Percentiles rank a stretch among this genome's conserved stretches.
Evolutionary conservation across 2,113 vertebrate species (phyloP).

Genomic region (Phalacrocorax carbo): DNA sequence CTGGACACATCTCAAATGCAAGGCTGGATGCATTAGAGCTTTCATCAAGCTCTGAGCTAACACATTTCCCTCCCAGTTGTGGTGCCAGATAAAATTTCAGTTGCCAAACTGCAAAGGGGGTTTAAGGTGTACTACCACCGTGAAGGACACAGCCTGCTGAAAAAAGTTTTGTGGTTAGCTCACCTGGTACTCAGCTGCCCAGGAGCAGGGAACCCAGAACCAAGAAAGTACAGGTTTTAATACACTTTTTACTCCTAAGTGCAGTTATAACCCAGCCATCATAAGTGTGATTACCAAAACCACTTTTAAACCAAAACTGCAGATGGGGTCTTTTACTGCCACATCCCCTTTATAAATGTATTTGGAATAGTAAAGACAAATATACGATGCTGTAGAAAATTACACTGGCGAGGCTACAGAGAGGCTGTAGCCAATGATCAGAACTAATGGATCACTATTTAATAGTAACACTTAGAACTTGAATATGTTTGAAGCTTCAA

Average conservation of each 20-base stretch:
- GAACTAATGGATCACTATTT: conserved; percentile 20
- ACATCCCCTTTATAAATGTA: neutral
- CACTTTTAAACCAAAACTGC: neutral
- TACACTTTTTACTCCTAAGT: neutral
- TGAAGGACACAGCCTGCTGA: neutral
- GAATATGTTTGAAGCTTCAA: neutral
- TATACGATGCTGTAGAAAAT: neutral
- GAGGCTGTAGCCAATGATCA: neutral
- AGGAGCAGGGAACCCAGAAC: neutral
- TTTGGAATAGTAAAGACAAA: neutral
- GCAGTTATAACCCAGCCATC: neutral
- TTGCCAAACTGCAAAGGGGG: neutral
- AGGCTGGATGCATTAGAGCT: neutral
- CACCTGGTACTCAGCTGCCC: neutral
- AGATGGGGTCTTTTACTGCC: neutral
- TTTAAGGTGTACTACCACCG: rapidly evolving
- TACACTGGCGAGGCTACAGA: neutral
- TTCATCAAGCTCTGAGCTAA: neutral
- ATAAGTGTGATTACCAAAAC: neutral
- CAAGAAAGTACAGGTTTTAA: neutral
- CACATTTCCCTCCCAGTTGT: neutral
- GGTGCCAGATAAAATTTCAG: neutral
- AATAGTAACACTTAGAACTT: neutral
- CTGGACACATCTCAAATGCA: rapidly evolving
- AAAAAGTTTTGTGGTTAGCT: neutral